Evolutionary conservation across 2,888 invertebrate species (phyloP).

Genomic region (Sisyra terminalis): DNA sequence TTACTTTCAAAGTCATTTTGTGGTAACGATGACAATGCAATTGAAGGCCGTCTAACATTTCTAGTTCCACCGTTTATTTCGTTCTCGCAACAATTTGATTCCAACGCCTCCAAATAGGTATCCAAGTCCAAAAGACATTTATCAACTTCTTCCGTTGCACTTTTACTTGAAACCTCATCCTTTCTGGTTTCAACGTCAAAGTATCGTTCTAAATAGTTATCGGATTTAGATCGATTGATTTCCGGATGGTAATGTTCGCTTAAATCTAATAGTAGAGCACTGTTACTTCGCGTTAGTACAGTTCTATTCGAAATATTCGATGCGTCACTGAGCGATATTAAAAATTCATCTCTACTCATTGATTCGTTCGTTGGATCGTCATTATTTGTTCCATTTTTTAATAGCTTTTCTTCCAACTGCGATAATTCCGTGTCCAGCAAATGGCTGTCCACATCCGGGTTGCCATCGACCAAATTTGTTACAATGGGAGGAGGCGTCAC

Average conservation of each 20-base stretch:
- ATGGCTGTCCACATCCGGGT: constrained; percentile 16
- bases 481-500: too few species aligned
- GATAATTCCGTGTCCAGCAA: constrained; percentile 24
- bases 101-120: neutral
- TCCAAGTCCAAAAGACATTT: neutral
- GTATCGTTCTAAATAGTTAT: constrained; percentile 2
- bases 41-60: neutral
- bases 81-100: neutral
- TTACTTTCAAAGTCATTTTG: neutral
- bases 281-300: constrained; percentile 5
- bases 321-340: constrained; percentile 23
- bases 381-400: constrained; percentile 15
- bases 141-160: too few species aligned
- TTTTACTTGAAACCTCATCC: neutral
- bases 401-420: constrained; percentile 22
- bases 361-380: constrained; percentile 8
- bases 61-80: neutral
- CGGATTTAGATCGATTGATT: constrained; percentile 4
- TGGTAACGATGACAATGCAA: neutral
- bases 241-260: neutral
- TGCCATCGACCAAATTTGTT: too few species aligned
- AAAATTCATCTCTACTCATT: constrained; percentile 20
- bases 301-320: neutral
- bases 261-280: constrained; percentile 6
- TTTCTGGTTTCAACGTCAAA: neutral